Percentiles rank a stretch among this genome's conserved stretches.
Evolutionary conservation across 2,888 invertebrate genomes (phyloP).

Genomic region (Busseola fusca): DNA sequence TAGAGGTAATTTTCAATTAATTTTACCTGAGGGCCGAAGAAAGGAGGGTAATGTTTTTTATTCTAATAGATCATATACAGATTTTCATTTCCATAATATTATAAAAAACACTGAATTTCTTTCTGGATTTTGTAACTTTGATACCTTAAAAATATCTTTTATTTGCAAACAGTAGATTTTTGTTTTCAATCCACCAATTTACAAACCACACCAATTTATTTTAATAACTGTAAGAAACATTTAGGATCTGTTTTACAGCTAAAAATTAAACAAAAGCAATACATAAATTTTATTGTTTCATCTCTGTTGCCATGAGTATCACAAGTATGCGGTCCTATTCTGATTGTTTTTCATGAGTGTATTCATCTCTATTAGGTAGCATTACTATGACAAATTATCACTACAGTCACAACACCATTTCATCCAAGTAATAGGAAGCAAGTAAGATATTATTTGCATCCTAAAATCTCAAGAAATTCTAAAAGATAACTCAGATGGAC

Average conservation of each 20-base stretch:
- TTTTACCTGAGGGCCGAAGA: too few relatives aligned
- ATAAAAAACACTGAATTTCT: background rate
- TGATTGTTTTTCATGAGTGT: background rate
- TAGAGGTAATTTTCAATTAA: too few relatives aligned
- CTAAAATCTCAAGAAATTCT: background rate
- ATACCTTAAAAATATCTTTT: background rate
- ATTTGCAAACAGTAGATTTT: background rate
- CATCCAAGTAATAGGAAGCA: background rate
- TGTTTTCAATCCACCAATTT: background rate
- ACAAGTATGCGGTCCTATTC: background rate
- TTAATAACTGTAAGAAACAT: background rate
- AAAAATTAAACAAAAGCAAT: background rate
- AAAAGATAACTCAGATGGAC: background rate
- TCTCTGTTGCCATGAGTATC: background rate
- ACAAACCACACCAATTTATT: background rate
- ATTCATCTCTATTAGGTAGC: conserved; percentile 6
- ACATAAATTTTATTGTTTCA: background rate
- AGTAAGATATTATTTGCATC: background rate
- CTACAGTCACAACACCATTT: background rate
- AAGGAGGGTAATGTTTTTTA: background rate
- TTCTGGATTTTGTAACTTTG: background rate
- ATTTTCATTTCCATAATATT: background rate
- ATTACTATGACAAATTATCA: conserved; percentile 7
- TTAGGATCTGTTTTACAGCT: background rate
- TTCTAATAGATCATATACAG: background rate